A percentile compares a stretch with the other conserved stretches of the same genome.
Conservation (phyloP, 2,113 vertebrate genomes). For the Tetrax tetrax region DNA sequence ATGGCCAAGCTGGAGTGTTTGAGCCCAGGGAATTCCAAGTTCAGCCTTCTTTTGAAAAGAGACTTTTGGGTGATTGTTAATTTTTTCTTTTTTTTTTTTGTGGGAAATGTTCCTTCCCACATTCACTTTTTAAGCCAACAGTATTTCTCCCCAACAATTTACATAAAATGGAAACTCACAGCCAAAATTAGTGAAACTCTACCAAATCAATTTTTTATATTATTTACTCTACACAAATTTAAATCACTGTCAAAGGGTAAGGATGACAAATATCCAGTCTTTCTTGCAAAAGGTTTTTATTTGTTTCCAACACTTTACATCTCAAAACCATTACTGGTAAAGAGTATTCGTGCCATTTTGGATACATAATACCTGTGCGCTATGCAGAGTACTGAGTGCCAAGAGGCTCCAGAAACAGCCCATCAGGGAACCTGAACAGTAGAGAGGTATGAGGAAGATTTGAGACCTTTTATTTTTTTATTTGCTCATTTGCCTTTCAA, state of each 20-base stretch:
- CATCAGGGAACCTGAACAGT: neutral
- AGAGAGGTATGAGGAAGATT: neutral
- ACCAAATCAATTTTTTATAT: neutral
- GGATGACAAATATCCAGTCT: neutral
- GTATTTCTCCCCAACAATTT: neutral
- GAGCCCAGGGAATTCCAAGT: neutral
- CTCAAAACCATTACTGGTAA: neutral
- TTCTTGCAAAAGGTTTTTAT: neutral
- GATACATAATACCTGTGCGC: neutral
- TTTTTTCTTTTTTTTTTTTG: neutral
- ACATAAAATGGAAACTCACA: neutral
- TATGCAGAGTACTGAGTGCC: neutral
- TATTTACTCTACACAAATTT: neutral
- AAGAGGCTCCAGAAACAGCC: neutral
- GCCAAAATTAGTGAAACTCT: neutral
- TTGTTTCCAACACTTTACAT: neutral
- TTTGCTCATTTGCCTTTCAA: neutral
- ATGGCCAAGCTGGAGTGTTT: neutral
- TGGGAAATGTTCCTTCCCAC: neutral
- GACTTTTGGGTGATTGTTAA: neutral
- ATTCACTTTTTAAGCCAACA: neutral
- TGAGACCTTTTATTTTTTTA: neutral
- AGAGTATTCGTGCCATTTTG: neutral
- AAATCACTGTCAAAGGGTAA: neutral
- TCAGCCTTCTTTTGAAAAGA: neutral